Evolutionary conservation across 2,797 vertebrate species (phyloP), one percentile per base, ranked within the genome.

Genomic region (Meda fulgida): DNA sequence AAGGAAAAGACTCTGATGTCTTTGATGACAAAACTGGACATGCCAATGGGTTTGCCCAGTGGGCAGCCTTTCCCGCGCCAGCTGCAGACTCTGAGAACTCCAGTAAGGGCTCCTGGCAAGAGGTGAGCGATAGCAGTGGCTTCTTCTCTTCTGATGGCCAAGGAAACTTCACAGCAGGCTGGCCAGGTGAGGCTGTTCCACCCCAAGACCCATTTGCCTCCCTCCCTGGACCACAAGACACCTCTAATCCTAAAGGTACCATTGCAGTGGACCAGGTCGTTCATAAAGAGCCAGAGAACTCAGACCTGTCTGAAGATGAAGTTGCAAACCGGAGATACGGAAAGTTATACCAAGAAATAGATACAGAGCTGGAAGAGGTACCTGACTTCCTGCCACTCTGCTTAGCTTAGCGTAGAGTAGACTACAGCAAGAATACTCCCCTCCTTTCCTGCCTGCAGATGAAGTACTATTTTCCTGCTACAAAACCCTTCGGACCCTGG

Each of bases 231-330:
- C 79, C 80, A 60, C 83, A 90, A 86, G 76, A 86, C 34, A 75
- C 86, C 78, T 92, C 90, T 91, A 89, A 86, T 92, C 93, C 93
- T 72, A 89, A 77, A 87, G 79, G 36, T 43, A 65, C 90, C 92
- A 95, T 93, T 92, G 91, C 92, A 73, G 91, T 95, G 89, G 94
- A 92, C 78, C 89, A 93, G 91, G 87, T 93, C 93, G 94, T 92
- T 90, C 94, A 93, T 88, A 97, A 93, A 95, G 98, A 98, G 90
- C 94, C 93, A 92, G 97, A 97, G 92, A 95, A 94, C 93, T 98
- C 97, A 94, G 97, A 99, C 94, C 97, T 99, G 93, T 98, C 97
- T 91, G 98, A 98, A 97, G 97, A 99, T 91, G 97, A 99, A 94
- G 96, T 97, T 93, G 95, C 97, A 93, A 99, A 99, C 95, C 95